These are phyloP conservation scores for Flexamia atlantica DNA, from an alignment of 2,888 invertebrate genomes.

Conservation along the genomic window DNA sequence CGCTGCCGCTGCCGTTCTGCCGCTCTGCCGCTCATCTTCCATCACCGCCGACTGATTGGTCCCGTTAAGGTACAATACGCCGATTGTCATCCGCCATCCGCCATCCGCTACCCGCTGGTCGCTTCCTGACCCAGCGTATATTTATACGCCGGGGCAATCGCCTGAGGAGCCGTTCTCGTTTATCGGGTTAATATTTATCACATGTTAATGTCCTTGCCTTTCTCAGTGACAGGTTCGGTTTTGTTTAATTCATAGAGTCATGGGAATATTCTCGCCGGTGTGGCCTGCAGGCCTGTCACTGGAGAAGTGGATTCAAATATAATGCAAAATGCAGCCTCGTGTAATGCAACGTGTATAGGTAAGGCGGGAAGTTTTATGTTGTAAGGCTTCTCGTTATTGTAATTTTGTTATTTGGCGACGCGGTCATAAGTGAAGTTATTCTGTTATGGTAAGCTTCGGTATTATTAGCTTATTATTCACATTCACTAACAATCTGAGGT, in stretches of 20 bases:
- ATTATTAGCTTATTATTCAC: too few relatives aligned
- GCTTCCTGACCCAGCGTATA: conserved; percentile 20
- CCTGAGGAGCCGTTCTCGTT: conserved; percentile 36
- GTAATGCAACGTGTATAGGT: neutral
- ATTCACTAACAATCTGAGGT: too few relatives aligned
- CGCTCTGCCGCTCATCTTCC: conserved; percentile 40
- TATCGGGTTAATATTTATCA: conserved; percentile 55
- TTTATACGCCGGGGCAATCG: conserved; percentile 47
- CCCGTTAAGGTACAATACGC: conserved; percentile 58
- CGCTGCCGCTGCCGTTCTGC: neutral
- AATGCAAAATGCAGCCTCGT: neutral
- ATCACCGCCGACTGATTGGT: conserved; percentile 58
- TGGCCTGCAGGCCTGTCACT: neutral
- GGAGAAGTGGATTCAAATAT: neutral
- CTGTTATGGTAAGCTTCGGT: too few relatives aligned
- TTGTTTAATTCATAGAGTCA: conserved; percentile 52
- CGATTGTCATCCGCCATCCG: conserved; percentile 8
- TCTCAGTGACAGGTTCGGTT: conserved; percentile 50
- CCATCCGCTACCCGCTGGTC: conserved; percentile 3
- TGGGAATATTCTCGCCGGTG: conserved; percentile 51
- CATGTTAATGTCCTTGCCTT: conserved; percentile 54
- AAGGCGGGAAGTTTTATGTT: neutral
- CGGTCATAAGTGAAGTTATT: too few relatives aligned
- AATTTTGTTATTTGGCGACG: too few relatives aligned
- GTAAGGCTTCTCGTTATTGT: neutral